Evolutionary conservation across 2,888 invertebrate genomes (phyloP).

Genomic region (Ariolimax columbianus): DNA sequence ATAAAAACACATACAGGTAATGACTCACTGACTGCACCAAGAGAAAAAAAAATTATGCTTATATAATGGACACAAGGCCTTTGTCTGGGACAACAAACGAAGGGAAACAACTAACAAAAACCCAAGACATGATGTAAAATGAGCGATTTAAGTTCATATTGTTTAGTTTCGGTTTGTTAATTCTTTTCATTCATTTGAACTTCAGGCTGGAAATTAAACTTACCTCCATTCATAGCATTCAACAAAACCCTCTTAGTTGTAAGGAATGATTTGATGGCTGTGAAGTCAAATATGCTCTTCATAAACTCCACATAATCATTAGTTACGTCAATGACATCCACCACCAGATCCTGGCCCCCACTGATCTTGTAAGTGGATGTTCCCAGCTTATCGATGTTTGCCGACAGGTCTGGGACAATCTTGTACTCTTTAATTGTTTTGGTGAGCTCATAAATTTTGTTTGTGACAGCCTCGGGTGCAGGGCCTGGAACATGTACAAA

Average conservation of each 20-base stretch:
- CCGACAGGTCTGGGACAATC: constrained; percentile 87
- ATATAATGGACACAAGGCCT: too few relatives aligned
- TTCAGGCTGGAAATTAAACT: too few relatives aligned
- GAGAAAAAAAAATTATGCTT: too few relatives aligned
- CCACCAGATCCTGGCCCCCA: constrained; percentile 75
- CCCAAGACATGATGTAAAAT: too few relatives aligned
- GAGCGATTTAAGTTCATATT: too few relatives aligned
- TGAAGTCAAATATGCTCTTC: constrained; percentile 98
- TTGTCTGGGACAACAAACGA: too few relatives aligned
- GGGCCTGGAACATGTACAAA: constrained; percentile 82
- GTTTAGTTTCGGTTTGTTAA: too few relatives aligned
- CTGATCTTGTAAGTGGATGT: constrained; percentile 81
- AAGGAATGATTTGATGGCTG: constrained; percentile 86
- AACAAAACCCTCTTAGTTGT: constrained; percentile 87
- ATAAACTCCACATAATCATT: constrained; percentile 92
- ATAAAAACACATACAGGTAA: too few relatives aligned
- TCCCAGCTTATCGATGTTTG: constrained; percentile 83
- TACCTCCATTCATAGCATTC: constrained; percentile 97
- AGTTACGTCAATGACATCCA: constrained; percentile 92
- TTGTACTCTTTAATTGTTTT: constrained; percentile 88
- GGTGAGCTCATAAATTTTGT: constrained; percentile 90
- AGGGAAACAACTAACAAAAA: too few relatives aligned
- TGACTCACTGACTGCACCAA: too few relatives aligned
- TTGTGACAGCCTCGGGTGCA: constrained; percentile 93
- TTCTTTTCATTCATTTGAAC: too few relatives aligned